A percentile compares a stretch with the other conserved stretches of the same genome.
Evolutionary conservation across 2,797 vertebrate species (phyloP).

Genomic region (Sebastolobus altivelis): DNA sequence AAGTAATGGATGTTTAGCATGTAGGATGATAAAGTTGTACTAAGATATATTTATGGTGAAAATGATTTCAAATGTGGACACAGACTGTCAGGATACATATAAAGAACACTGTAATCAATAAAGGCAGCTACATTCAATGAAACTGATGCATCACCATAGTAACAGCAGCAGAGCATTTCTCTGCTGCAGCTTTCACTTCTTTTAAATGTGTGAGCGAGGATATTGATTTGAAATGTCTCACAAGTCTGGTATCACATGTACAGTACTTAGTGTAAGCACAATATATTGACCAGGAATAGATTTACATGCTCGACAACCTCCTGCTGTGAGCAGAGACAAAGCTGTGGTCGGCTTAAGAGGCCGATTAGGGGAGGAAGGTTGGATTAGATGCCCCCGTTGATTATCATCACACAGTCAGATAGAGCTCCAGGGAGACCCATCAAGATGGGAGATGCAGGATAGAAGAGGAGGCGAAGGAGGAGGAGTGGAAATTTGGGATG

Average conservation of each 20-base stretch:
- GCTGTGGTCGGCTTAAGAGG: conserved; percentile 16
- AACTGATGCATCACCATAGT: conserved; percentile 9
- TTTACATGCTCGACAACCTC: conserved; percentile 9
- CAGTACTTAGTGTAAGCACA: not conserved
- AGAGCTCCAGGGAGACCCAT: conserved; percentile 28
- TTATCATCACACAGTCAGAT: conserved; percentile 31
- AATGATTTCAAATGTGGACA: not conserved
- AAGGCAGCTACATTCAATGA: not conserved
- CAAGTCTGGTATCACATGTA: not conserved
- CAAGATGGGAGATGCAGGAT: conserved; percentile 23
- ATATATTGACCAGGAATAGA: conserved; percentile 12
- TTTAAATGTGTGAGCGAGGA: not conserved
- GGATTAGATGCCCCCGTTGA: conserved; percentile 43
- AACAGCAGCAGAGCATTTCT: conserved; percentile 3
- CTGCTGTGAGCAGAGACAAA: conserved; percentile 26
- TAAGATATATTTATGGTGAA: not conserved
- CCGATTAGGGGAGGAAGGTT: conserved; percentile 46
- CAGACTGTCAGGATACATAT: not conserved
- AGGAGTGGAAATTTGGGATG: not conserved
- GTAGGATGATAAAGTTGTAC: not conserved
- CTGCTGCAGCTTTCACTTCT: conserved; percentile 1
- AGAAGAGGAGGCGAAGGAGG: not conserved
- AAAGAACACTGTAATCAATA: not conserved
- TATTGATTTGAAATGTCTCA: not conserved
- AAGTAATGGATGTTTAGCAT: not conserved